Evolutionary conservation across 2,888 invertebrate genomes (phyloP), one percentile per base, ranked within the genome.

Genomic region (Blastobasis lacticolella): DNA sequence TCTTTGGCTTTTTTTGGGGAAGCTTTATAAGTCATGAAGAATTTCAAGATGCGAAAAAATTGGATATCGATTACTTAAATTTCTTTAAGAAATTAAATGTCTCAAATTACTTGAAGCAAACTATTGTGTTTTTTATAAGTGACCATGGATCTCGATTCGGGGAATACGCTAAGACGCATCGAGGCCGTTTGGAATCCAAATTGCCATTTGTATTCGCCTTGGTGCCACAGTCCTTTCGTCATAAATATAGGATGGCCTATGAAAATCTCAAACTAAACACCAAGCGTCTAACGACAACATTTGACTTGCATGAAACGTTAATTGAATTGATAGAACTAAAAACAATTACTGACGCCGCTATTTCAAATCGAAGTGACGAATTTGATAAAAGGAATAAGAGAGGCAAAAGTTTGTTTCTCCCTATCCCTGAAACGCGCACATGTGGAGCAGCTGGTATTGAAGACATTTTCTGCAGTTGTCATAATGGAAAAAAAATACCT

Each of bases 1-100:
- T 92, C 66, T 95, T 96, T 71, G 93, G 92, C 0, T 92, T 96
- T 59, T 92, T 94, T 64, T 97, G 96, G 94, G 90, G 93, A 53
- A 90, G 91, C 1, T 91, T 94, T 54, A 80, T 96, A 55, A 93
- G 93, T 0, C 95, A 95, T 68, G 94, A 95, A 66, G 90, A 89
- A 65, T 82, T 95, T 42, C 95, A 94, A 70, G 90, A 91, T 65
- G 93, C 95, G 0, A 87, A 89, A 56, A 67, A 91, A n/a, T 92
- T 94, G 40, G 96, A 97, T 68, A 73, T 82, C 0, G 75, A 88
- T 41, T 91, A 93, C 63, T 64, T 79, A 53, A 61, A 81, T 4
- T 88, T 93, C 57, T 73, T 95, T 46, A 66, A 73, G 48, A 69
- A 82, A 51, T 60, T 92, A 50, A 67, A 89, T n/a, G 52, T 71